A percentile compares a stretch with the other conserved stretches of the same genome.
phyloP scores from a whole-genome alignment of 37 sponge, comb jelly and placozoan genomes.

The Lycopodina hypogea region DNA sequence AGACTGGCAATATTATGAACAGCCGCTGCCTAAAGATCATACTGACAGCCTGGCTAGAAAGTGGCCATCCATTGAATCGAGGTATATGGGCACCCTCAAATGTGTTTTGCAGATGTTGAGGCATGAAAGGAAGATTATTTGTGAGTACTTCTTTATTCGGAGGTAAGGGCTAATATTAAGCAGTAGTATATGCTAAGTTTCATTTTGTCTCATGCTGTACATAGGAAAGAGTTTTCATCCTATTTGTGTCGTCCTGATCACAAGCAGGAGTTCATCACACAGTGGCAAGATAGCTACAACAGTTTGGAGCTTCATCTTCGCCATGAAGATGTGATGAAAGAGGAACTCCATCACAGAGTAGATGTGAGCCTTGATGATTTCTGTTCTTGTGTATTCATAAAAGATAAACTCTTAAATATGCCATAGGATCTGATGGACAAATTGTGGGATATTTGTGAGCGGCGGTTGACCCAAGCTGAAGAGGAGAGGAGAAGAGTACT shows the following conservation, averaged over 20 bases:
- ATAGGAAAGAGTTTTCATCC: conserved; percentile 58
- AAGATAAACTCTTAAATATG: not conserved
- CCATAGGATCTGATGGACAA: conserved; percentile 85
- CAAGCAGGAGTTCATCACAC: conserved; percentile 88
- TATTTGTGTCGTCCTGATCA: conserved; percentile 87
- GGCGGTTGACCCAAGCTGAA: conserved; percentile 69
- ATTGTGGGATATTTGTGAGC: conserved; percentile 93
- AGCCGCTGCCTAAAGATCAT: conserved; percentile 23
- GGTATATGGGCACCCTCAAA: conserved; percentile 66
- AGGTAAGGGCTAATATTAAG: conserved; percentile 29
- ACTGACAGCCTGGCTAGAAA: conserved; percentile 56
- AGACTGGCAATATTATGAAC: conserved; percentile 57
- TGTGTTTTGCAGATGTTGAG: conserved; percentile 61
- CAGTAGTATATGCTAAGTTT: not conserved
- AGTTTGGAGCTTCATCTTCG: conserved; percentile 62
- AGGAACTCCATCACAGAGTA: conserved; percentile 90
- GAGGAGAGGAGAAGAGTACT: conserved; percentile 68
- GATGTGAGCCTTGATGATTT: conserved; percentile 58
- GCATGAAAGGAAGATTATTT: conserved; percentile 69
- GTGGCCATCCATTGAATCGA: conserved; percentile 74
- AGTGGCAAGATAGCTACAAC: conserved; percentile 86
- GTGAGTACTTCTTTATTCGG: conserved; percentile 72
- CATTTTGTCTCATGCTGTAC: not conserved
- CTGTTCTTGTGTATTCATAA: not conserved
- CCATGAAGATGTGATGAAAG: conserved; percentile 82